Percentiles rank a stretch among this genome's conserved stretches.
These are phyloP conservation scores for Podotricha telesiphe DNA, from an alignment of 2,888 invertebrate species.

Conservation along the genomic window DNA sequence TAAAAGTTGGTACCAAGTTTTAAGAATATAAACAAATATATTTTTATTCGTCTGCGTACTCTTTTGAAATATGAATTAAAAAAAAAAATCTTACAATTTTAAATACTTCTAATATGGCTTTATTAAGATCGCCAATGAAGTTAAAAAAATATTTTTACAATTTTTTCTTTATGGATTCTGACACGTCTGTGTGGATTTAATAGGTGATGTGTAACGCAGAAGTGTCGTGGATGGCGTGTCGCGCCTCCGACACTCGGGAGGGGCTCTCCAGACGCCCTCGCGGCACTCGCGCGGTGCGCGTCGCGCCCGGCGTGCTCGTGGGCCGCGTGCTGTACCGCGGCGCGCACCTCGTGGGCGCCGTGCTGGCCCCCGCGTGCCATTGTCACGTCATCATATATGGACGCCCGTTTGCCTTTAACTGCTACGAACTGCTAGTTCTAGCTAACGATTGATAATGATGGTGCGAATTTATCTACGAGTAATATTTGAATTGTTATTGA, in stretches of 20 bases:
- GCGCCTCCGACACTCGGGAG: slow-evolving; percentile 52
- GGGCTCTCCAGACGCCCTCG: slow-evolving; percentile 55
- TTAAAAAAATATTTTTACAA: no score
- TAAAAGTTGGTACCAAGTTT: no score
- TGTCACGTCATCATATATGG: slow-evolving; percentile 72
- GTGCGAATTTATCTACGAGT: not conserved
- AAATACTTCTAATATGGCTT: no score
- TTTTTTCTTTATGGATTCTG: no score
- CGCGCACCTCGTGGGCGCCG: slow-evolving; percentile 61
- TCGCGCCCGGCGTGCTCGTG: slow-evolving; percentile 55
- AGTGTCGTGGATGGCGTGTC: slow-evolving; percentile 54
- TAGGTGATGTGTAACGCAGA: slow-evolving; percentile 75
- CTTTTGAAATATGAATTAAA: no score
- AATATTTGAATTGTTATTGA: not conserved
- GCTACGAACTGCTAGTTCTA: slow-evolving; percentile 69
- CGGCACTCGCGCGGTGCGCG: slow-evolving; percentile 58
- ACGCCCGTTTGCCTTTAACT: slow-evolving; percentile 72
- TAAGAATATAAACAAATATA: no score
- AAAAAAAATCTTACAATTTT: no score
- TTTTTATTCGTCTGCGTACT: no score
- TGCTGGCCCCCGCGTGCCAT: slow-evolving; percentile 60
- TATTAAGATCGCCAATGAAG: no score
- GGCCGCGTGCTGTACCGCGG: slow-evolving; percentile 64
- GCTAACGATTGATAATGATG: slow-evolving; percentile 40
- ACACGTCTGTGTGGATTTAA: no score